Percentiles rank a stretch among this genome's conserved stretches.
phyloP scores from a whole-genome alignment of 23 tunicate genomes.

The Diplosoma virens region DNA sequence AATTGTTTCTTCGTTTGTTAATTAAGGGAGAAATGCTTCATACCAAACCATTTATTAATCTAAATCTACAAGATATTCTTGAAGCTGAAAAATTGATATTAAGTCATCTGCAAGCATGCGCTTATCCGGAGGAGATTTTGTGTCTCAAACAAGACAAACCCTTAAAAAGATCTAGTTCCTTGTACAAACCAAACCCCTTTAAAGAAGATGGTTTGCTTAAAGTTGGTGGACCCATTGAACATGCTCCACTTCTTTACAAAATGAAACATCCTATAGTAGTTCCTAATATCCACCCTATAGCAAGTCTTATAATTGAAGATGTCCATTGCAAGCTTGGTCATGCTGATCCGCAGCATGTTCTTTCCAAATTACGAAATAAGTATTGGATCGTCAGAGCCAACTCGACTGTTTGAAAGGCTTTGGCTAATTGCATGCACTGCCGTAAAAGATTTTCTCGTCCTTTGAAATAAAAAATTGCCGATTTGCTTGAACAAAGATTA shows the following conservation, averaged over 20 bases:
- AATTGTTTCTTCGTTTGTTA: too few relatives aligned
- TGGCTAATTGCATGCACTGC: too few relatives aligned
- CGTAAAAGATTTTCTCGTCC: too few relatives aligned
- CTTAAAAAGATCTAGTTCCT: conserved; percentile 1
- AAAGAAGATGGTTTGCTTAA: conserved; percentile 10
- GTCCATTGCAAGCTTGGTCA: neutral
- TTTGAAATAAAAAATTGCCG: too few relatives aligned
- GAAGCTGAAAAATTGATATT: conserved; percentile 20
- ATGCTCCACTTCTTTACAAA: conserved; percentile 14
- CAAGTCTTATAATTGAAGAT: neutral
- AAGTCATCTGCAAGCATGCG: neutral
- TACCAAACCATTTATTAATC: too few relatives aligned
- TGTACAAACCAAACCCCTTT: conserved; percentile 25
- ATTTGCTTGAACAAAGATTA: too few relatives aligned
- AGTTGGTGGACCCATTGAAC: conserved; percentile 18
- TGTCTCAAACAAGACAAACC: conserved; percentile 4
- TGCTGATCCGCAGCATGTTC: neutral
- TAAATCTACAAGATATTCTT: conserved; percentile 9
- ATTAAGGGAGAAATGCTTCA: too few relatives aligned
- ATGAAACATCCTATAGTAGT: conserved; percentile 34
- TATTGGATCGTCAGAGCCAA: neutral
- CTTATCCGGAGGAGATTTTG: neutral
- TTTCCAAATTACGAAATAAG: neutral
- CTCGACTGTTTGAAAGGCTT: too few relatives aligned
- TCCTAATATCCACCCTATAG: neutral